Evolutionary conservation across 2,888 invertebrate species (phyloP), one percentile per base, ranked within the genome.

Genomic region (Augochlorella aurata): DNA sequence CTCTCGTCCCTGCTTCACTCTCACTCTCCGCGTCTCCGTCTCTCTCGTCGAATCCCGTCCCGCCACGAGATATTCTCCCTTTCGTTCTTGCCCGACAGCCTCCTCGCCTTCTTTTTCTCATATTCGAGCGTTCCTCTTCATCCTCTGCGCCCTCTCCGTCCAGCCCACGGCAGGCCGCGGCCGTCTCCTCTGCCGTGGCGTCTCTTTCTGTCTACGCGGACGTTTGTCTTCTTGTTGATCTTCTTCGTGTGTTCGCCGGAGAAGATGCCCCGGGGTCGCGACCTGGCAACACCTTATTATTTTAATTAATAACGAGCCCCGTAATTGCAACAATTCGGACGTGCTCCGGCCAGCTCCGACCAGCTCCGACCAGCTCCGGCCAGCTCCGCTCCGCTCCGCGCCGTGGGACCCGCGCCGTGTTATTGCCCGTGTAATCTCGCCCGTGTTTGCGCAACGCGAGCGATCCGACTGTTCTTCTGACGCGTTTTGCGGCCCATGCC

Each of bases 231-330:
- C 69, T 63, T 63, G 73, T 65, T 65, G 50, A 24, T 24, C 68
- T 16, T 63, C 47, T n/a, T 61, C 47, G 47, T 47, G 47, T 65
- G 66, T 18, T 38, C 65, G 49, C 24, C 29, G 72, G 77, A 73
- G 81, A 82, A 78, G 81, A 50, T 71, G 77, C 81, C 77, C 66
- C 70, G 76, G 73, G 82, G 82, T 86, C 87, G 81, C 77, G 81
- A 90, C 84, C 83, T 81, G 50, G 77, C 83, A 89, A 88, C 90
- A 89, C 89, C 87, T 89, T 85, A 83, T 79, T 82, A 79, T 81
- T 85, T 80, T 84, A 87, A 89, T 85, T 79, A 80, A 82, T 82
- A 63, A 54, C 45, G 18, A 44, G 66, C 44, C 74, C 16, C 66
- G 65, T 16, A 38, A 69, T 69, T 63, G 50, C 70, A 63, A 67